A percentile compares a stretch with the other conserved stretches of the same genome.
These are phyloP conservation scores for Rhynchopsitta pachyrhyncha DNA, from an alignment of 2,113 vertebrate species.

Conservation along the genomic window DNA sequence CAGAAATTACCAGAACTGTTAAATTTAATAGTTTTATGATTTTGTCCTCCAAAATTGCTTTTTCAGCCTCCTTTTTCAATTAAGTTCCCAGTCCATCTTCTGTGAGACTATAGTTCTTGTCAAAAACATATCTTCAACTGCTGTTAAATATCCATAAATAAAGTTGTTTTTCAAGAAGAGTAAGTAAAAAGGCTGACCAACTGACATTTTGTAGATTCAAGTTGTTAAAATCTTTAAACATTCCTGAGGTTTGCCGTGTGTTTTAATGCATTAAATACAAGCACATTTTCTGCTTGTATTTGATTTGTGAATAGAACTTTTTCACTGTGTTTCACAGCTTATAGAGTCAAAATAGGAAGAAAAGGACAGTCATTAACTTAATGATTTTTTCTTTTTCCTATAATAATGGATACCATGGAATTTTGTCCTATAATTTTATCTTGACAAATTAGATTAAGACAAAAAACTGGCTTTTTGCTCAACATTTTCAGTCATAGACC, in stretches of 20 bases:
- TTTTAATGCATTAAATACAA: not conserved
- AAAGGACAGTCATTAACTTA: not conserved
- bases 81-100: not conserved
- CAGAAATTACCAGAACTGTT: not conserved
- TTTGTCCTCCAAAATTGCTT: not conserved
- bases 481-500: not conserved
- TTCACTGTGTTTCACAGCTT: not conserved
- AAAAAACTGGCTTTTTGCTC: not conserved
- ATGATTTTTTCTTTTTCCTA: not conserved
- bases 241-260: not conserved
- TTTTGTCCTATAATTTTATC: not conserved
- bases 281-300: not conserved
- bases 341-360: not conserved
- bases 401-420: not conserved
- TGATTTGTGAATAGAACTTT: not conserved
- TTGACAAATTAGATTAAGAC: not conserved
- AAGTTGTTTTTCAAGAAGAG: not conserved
- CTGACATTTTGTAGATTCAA: not conserved
- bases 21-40: not conserved
- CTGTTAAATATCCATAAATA: not conserved
- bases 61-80: not conserved
- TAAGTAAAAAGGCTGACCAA: not conserved
- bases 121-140: not conserved
- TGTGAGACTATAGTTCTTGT: not conserved
- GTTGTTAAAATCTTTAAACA: not conserved